Evolutionary conservation across 2,113 vertebrate species (phyloP).

Genomic region (cattle (Bos taurus)): ARS-UCD2.0 NC_037331.1:13307501-13308000

Average conservation of each 20-base stretch:
- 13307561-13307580: conserved; percentile 48
- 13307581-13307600: conserved; percentile 65
- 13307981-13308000: conserved; percentile 38
- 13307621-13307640: conserved; percentile 76
- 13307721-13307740: conserved; percentile 71
- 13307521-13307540: conserved; percentile 65
- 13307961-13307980: conserved; percentile 30
- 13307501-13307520: conserved; percentile 63
- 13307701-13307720: conserved; percentile 59
- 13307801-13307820: conserved; percentile 67
- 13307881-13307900: conserved; percentile 63
- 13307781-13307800: conserved; percentile 80
- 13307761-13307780: conserved; percentile 81
- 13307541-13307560: background rate
- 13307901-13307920: conserved; percentile 52
- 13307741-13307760: conserved; percentile 78
- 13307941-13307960: conserved; percentile 60
- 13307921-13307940: conserved; percentile 62
- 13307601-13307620: conserved; percentile 61
- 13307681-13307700: conserved; percentile 77
- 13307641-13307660: conserved; percentile 78
- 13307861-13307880: conserved; percentile 55
- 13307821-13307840: conserved; percentile 74
- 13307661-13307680: conserved; percentile 80
- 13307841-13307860: conserved; percentile 78